These are phyloP conservation scores for Pelosia muscerda DNA, from an alignment of 2,888 invertebrate species.

Conservation along the genomic window DNA sequence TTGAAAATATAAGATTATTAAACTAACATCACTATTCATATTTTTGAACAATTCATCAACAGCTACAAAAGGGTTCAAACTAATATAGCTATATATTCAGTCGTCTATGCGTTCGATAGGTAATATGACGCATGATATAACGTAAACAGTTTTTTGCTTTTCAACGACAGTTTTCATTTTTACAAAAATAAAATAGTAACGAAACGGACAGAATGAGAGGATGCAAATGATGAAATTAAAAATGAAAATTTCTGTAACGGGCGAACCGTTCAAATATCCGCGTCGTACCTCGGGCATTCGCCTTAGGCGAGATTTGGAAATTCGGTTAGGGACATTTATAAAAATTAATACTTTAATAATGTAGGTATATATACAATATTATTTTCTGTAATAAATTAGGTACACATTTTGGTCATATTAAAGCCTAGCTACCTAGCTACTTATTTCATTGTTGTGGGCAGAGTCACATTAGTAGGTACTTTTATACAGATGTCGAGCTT, in stretches of 20 bases:
- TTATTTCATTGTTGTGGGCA: too few relatives aligned
- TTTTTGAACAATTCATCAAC: too few relatives aligned
- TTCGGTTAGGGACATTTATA: background rate
- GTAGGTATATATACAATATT: too few relatives aligned
- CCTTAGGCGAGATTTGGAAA: background rate
- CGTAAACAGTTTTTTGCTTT: background rate
- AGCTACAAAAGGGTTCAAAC: too few relatives aligned
- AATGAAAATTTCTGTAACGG: background rate
- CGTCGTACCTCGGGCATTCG: background rate
- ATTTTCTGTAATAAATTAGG: background rate
- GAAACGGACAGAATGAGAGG: background rate
- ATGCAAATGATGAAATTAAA: background rate
- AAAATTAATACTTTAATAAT: background rate
- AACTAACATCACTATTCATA: too few relatives aligned
- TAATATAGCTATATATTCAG: too few relatives aligned
- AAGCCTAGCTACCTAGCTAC: too few relatives aligned
- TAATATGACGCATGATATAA: background rate
- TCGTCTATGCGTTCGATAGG: too few relatives aligned
- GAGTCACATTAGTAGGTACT: too few relatives aligned
- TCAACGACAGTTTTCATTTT: background rate
- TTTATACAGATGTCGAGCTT: too few relatives aligned
- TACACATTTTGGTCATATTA: too few relatives aligned
- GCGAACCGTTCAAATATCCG: constrained; percentile 4
- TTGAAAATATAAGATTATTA: too few relatives aligned
- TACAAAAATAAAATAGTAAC: background rate